Evolutionary conservation across 2,888 invertebrate species (phyloP).

Genomic region (Hartigia nigra): DNA sequence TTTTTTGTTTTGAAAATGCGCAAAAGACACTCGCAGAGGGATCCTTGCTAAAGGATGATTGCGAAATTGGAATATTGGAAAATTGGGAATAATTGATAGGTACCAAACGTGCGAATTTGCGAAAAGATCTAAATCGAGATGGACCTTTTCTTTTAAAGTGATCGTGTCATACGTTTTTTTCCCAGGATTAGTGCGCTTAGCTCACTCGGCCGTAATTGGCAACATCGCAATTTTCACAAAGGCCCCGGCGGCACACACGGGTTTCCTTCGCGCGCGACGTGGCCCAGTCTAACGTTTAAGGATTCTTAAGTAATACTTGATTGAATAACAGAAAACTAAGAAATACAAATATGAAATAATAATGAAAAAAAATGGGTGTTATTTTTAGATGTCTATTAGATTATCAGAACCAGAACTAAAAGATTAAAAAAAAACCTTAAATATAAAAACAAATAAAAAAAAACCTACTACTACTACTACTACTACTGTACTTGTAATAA

Average conservation of each 20-base stretch:
- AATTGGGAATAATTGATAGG: background rate
- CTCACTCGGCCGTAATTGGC: slow-evolving; percentile 14
- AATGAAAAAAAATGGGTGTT: slow-evolving; percentile 63
- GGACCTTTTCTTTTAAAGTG: background rate
- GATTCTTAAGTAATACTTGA: slow-evolving; percentile 51
- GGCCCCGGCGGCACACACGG: slow-evolving; percentile 22
- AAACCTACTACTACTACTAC: slow-evolving; percentile 39
- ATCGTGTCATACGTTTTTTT: background rate
- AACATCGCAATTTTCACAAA: slow-evolving; percentile 8
- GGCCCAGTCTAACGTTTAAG: slow-evolving; percentile 53
- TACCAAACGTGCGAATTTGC: background rate
- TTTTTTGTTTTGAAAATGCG: background rate
- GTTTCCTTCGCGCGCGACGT: slow-evolving; percentile 37
- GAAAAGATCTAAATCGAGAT: background rate
- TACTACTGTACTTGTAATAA: slow-evolving; percentile 54
- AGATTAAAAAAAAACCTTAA: slow-evolving; percentile 63
- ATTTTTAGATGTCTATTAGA: slow-evolving; percentile 67
- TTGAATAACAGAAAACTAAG: slow-evolving; percentile 41
- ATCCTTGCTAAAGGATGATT: background rate
- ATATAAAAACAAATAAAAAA: slow-evolving; percentile 34
- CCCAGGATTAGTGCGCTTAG: background rate
- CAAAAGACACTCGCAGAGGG: background rate
- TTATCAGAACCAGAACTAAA: slow-evolving; percentile 61
- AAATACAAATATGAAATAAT: slow-evolving; percentile 57
- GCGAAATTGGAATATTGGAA: background rate